phyloP scores from a whole-genome alignment of 92 coral and sea anemone genomes.

The Desmophyllum pertusum region DNA sequence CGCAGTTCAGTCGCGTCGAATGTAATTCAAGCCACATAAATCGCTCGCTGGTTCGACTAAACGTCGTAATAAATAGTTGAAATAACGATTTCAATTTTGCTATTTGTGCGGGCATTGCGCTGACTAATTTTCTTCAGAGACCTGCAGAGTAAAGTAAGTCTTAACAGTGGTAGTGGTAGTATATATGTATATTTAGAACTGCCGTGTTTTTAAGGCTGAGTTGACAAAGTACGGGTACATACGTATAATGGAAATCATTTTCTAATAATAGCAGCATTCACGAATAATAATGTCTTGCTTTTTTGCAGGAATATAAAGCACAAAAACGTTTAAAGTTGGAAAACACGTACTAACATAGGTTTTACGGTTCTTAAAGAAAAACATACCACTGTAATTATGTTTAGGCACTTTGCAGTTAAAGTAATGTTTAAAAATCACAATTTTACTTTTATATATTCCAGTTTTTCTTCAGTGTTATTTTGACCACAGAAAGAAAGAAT shows the following conservation, averaged over 20 bases:
- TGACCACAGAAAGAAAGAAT: too few species aligned
- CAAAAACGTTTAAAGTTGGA: too few species aligned
- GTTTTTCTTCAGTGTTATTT: neutral
- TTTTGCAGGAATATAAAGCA: neutral
- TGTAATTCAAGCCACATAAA: too few species aligned
- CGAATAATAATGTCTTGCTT: neutral
- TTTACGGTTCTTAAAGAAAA: neutral
- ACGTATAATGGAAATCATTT: neutral
- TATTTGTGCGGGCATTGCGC: too few species aligned
- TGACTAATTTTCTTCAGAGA: too few species aligned
- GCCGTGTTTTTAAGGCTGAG: neutral
- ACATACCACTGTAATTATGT: neutral
- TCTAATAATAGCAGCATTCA: neutral
- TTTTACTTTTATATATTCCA: neutral
- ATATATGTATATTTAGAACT: too few species aligned
- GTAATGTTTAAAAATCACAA: neutral
- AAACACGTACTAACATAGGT: neutral
- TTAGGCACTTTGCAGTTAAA: neutral
- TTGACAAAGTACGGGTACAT: neutral
- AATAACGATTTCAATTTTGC: too few species aligned
- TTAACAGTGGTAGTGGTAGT: neutral
- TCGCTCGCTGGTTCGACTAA: too few species aligned
- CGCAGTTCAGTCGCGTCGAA: too few species aligned
- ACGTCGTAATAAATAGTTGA: too few species aligned
- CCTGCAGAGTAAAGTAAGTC: neutral